A percentile compares a stretch with the other conserved stretches of the same genome.
Conservation (phyloP, 1,140 invertebrate species). For the Teleopsis dalmanni region DNA sequence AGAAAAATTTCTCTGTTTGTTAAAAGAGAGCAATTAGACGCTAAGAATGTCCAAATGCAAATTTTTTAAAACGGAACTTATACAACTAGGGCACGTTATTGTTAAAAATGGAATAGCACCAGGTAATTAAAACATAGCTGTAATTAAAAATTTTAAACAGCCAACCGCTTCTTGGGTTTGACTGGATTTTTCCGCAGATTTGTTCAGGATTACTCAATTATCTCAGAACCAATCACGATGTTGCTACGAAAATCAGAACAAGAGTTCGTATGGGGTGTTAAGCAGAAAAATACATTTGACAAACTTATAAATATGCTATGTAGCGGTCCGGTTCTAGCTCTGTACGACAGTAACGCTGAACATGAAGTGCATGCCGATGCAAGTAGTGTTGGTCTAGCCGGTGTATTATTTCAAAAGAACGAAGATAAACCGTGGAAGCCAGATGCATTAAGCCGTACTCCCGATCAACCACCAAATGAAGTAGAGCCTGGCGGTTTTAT, state of each 20-base stretch:
- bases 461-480: not conserved
- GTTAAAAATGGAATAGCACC: slow-evolving; percentile 19
- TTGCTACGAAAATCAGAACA: slow-evolving; percentile 16
- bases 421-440: not conserved
- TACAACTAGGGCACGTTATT: slow-evolving; percentile 25
- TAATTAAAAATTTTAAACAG: slow-evolving; percentile 21
- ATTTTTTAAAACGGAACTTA: slow-evolving; percentile 26
- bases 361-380: too few species aligned
- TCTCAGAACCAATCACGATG: slow-evolving; percentile 20
- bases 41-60: slow-evolving; percentile 26
- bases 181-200: slow-evolving; percentile 16
- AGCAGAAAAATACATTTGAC: not conserved
- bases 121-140: slow-evolving; percentile 22
- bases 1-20: slow-evolving; percentile 16
- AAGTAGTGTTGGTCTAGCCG: not conserved
- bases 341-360: too few species aligned
- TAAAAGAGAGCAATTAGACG: slow-evolving; percentile 24
- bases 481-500: not conserved
- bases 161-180: slow-evolving; percentile 25
- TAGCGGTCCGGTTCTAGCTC: not conserved
- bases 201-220: slow-evolving; percentile 25
- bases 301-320: not conserved
- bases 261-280: not conserved
- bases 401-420: not conserved
- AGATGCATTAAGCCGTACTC: not conserved